phyloP scores from a whole-genome alignment of 2,888 invertebrate genomes.

The Mamestra brassicae region DNA sequence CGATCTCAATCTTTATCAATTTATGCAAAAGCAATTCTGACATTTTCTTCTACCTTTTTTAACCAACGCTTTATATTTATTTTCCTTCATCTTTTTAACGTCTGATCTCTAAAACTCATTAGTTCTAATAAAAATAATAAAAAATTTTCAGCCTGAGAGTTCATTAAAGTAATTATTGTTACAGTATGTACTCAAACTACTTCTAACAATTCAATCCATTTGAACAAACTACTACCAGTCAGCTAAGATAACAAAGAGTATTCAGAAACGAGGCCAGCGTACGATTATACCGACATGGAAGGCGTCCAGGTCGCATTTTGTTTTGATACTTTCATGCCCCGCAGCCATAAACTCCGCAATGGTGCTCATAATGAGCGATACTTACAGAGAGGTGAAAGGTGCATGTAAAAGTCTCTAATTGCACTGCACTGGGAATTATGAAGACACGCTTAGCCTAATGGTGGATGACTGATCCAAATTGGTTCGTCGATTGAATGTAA shows the following conservation, averaged over 20 bases:
- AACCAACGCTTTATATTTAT: neutral
- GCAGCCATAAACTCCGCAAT: slow-evolving; percentile 73
- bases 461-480: slow-evolving; percentile 47
- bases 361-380: slow-evolving; percentile 67
- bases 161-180: slow-evolving; percentile 33
- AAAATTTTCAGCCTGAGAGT: neutral
- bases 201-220: slow-evolving; percentile 61
- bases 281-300: slow-evolving; percentile 65
- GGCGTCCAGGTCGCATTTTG: slow-evolving; percentile 69
- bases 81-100: slow-evolving; percentile 13
- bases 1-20: slow-evolving; percentile 9
- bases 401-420: slow-evolving; percentile 67
- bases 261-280: slow-evolving; percentile 60
- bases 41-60: slow-evolving; percentile 16
- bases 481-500: slow-evolving; percentile 58
- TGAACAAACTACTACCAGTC: slow-evolving; percentile 57
- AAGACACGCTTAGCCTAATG: slow-evolving; percentile 58
- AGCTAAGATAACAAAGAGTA: slow-evolving; percentile 70
- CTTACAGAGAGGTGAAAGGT: slow-evolving; percentile 77
- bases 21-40: slow-evolving; percentile 10
- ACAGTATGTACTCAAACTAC: slow-evolving; percentile 44
- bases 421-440: slow-evolving; percentile 65
- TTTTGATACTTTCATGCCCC: slow-evolving; percentile 80
- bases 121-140: slow-evolving; percentile 7
- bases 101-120: slow-evolving; percentile 19